Evolutionary conservation across 2,113 vertebrate species (phyloP).

Genomic region (Hiodon alosoides): DNA sequence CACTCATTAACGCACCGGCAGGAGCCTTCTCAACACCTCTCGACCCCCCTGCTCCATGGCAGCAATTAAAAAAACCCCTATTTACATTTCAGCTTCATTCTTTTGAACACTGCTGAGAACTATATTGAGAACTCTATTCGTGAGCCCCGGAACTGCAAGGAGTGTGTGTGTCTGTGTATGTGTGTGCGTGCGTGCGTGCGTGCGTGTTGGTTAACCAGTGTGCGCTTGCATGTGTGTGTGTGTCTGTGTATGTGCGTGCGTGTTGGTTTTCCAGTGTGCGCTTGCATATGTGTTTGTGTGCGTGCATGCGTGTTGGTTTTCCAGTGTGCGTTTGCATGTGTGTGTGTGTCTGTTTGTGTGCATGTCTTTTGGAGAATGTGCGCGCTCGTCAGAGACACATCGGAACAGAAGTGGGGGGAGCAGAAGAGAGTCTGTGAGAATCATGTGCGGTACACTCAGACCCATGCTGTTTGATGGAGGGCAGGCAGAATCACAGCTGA

Average conservation of each 20-base stretch:
- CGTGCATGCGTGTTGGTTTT: background rate
- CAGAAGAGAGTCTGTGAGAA: conserved; percentile 4
- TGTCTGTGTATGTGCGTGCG: background rate
- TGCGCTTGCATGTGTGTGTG: background rate
- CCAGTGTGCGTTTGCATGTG: background rate
- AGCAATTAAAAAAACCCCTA: conserved; percentile 15
- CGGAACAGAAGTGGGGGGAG: background rate
- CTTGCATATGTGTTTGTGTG: background rate
- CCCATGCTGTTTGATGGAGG: conserved; percentile 46
- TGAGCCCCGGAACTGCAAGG: conserved; percentile 42
- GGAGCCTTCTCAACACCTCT: background rate
- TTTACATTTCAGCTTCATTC: conserved; percentile 41
- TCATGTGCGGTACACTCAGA: conserved; percentile 7
- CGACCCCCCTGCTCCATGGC: background rate
- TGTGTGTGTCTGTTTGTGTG: background rate
- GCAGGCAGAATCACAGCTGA: conserved; percentile 28
- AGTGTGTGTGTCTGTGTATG: background rate
- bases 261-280: background rate
- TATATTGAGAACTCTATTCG: conserved; percentile 32
- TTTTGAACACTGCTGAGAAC: conserved; percentile 40
- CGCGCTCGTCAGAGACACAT: background rate
- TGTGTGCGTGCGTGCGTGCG: background rate
- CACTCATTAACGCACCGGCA: conserved; percentile 19
- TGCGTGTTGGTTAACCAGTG: background rate
- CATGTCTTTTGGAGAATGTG: background rate